phyloP scores from a whole-genome alignment of 1,140 invertebrate genomes.

The Drosophila sproati region DNA sequence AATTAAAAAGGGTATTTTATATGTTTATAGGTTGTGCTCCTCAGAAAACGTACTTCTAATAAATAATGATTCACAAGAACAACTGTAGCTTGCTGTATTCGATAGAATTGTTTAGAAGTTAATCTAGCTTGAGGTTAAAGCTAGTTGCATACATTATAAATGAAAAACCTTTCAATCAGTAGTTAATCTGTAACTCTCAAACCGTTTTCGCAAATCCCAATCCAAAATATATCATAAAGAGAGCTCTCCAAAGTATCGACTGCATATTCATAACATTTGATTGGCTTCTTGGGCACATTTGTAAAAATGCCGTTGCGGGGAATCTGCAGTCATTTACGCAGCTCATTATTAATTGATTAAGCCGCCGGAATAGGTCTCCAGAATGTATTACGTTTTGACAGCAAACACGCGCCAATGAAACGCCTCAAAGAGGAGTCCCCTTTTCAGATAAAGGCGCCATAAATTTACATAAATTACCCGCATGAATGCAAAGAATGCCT shows the following conservation, averaged over 20 bases:
- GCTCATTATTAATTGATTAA: slow-evolving; percentile 73
- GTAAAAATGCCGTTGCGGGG: neutral
- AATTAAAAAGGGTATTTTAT: neutral
- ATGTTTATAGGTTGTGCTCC: no score
- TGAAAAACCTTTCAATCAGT: neutral
- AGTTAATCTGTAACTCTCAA: neutral
- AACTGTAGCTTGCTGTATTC: no score
- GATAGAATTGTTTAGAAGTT: no score
- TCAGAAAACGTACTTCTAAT: no score
- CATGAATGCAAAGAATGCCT: slow-evolving; percentile 69
- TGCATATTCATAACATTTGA: slow-evolving; percentile 52
- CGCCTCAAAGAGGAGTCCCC: slow-evolving; percentile 21
- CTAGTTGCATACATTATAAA: no score
- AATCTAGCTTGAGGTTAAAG: no score
- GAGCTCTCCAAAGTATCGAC: slow-evolving; percentile 2
- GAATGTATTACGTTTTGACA: slow-evolving; percentile 66
- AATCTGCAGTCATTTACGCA: slow-evolving; percentile 31
- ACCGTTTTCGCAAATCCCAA: no score
- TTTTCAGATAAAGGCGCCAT: slow-evolving; percentile 71
- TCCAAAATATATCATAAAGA: neutral
- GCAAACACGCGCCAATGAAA: slow-evolving; percentile 62
- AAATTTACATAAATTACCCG: slow-evolving; percentile 82
- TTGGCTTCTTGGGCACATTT: neutral
- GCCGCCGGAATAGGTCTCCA: slow-evolving; percentile 20
- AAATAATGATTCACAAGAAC: no score